Base-by-base conservation (phyloP, 2,797 vertebrate species). In the Pseudochromis fuscus region DNA sequence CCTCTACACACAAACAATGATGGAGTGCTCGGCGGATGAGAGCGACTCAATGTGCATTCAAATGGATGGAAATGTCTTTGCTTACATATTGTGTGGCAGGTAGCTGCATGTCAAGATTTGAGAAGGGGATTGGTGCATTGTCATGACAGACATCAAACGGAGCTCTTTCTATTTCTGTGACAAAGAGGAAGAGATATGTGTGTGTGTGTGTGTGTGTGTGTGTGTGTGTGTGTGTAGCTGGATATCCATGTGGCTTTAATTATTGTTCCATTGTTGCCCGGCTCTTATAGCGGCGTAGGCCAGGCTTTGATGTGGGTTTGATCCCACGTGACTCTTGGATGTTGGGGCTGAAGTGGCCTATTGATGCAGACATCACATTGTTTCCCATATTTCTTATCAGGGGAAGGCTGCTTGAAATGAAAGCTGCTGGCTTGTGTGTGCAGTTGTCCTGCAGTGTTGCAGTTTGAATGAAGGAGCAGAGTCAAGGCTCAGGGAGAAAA, bases 301-400 rank as follows among this genome's bases (percentile, higher is more conserved):
- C 70, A 68, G 78, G 84, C 91, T 93, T 91, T 92, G 90, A 93
- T 91, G 84, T 88, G 70, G 82, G 61, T 84, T 84, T 84, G 89
- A 92, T 92, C 85, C 84, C 78, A 70, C 62, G 67, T 90, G 87
- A 88, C 81, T 90, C 77, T 86, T 66, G 76, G 69, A 87, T 87
- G 79, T 76, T 72, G 50, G n/a, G 75, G 83, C 79, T 85, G 86
- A 86, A 88, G 88, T 86, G 86, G 83, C 72, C 87, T 82, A 77
- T 87, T 87, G 83, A 92, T 81, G 74, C 71, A 79, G 76, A 81
- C 72, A 37, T 88, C 68, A 68, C 77, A 60, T 87, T 86, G 76
- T 85, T 83, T 66, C 51, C 70, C 80, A 25, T 66, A 62, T 79
- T 84, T 77, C 83, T 88, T 88, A 88, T 89, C 71, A 66, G 21